Base-by-base conservation (phyloP, 2,113 vertebrate genomes). In the Amia ocellicauda region DNA sequence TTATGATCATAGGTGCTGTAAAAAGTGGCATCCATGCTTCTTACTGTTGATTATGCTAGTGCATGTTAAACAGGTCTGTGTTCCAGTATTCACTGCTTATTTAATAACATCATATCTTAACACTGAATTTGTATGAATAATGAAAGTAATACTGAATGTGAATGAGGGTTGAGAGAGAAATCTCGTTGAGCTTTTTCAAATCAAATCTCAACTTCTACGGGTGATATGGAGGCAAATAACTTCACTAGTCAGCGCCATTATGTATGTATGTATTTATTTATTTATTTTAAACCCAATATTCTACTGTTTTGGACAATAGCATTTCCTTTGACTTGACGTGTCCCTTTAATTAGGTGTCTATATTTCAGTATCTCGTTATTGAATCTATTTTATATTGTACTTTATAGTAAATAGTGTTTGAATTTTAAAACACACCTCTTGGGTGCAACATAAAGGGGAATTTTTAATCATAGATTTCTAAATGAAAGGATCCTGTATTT, bases 381-480 rank as follows among this genome's bases (percentile, higher is more conserved):
- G 70, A 77, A 86, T 85, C 83, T 81, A 83, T 86, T 85, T 84
- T 82, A 83, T 76, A 83, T 80, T 84, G 80, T 88, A 77, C 85
- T 83, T 81, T 82, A 84, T 85, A 83, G 86, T 88, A 87, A 89
- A 84, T 82, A 84, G 75, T 85, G 85, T 85, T 83, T 88, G 84
- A 80, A 86, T 87, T 88, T 88, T 85, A 83, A 88, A 88, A 83
- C 76, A 80, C 84, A 86, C 84, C 85, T 90, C 87, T 81, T 83
- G 84, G 83, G 86, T 86, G 74, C 74, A 70, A 86, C 86, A 88
- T 87, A 86, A 89, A 88, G 83, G 84, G 61, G 82, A 88, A 89
- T 89, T 82, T 86, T 84, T 86, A 86, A 86, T 88, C 76, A 71
- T 66, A 45, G 78, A 83, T 81, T 74, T 69, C 68, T 75, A 86